A percentile compares a stretch with the other conserved stretches of the same genome.
These are phyloP conservation scores for Pristiophorus japonicus DNA, from an alignment of 2,113 vertebrate species.

Conservation along the genomic window DNA sequence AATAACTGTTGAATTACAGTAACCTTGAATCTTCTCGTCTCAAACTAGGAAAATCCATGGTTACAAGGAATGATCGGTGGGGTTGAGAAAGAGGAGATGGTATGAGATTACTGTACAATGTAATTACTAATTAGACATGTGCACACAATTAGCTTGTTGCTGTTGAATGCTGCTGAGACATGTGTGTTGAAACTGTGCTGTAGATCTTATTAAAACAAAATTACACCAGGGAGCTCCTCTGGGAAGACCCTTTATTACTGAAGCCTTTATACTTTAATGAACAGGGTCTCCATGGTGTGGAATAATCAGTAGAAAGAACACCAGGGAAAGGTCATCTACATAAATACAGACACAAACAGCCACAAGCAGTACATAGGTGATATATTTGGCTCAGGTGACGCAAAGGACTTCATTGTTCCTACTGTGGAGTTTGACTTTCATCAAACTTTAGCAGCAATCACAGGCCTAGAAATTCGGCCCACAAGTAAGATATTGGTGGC, in stretches of 20 bases:
- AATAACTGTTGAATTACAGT: background rate
- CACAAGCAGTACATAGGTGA: background rate
- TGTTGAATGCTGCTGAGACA: background rate
- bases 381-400: background rate
- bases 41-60: background rate
- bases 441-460: background rate
- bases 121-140: conserved; percentile 11
- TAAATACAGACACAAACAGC: background rate
- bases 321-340: conserved; percentile 15
- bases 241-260: too few relatives aligned
- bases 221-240: background rate
- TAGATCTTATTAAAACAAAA: background rate
- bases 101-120: background rate
- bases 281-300: background rate
- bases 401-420: background rate
- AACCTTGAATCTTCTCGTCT: background rate
- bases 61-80: background rate
- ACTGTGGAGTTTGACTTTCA: background rate
- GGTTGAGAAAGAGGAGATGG: background rate
- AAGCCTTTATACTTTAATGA: too few relatives aligned
- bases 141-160: background rate
- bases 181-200: background rate
- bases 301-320: background rate
- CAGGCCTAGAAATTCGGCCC: background rate
- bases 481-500: background rate